Percentiles rank a stretch among this genome's conserved stretches.
These are phyloP conservation scores for Oophaga pumilio DNA, from an alignment of 2,113 vertebrate species.

Conservation along the genomic window DNA sequence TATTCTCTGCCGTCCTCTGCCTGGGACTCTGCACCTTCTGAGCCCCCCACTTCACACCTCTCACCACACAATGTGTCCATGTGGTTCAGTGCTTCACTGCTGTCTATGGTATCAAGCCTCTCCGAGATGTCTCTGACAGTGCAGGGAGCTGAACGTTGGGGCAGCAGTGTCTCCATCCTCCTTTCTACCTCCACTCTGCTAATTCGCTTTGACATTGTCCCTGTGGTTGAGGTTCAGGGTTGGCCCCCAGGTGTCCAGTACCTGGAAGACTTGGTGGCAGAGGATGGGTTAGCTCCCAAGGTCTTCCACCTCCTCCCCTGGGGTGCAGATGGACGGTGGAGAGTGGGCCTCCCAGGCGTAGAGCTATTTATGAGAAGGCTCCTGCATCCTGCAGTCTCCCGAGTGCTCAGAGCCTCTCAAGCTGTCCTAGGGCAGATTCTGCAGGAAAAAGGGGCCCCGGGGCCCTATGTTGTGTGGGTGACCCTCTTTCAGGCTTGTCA, in stretches of 20 bases:
- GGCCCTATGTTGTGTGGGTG: constrained; percentile 57
- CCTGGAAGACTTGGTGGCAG: constrained; percentile 13
- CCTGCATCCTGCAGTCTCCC: constrained; percentile 5
- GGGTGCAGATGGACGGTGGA: constrained; percentile 36
- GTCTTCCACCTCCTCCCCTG: constrained; percentile 45
- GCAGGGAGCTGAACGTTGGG: constrained; percentile 29
- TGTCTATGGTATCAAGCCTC: background rate
- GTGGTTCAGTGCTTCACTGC: constrained; percentile 21
- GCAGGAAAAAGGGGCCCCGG: background rate
- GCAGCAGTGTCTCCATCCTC: constrained; percentile 19
- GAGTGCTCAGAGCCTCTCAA: constrained; percentile 17
- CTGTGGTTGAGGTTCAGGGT: constrained; percentile 37
- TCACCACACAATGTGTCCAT: background rate
- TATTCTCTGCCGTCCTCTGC: background rate
- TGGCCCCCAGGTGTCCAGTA: constrained; percentile 30
- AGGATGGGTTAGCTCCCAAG: background rate
- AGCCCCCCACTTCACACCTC: background rate
- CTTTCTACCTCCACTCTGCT: background rate
- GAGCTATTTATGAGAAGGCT: constrained; percentile 23
- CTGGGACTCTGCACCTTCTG: background rate
- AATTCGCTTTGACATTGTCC: constrained; percentile 42
- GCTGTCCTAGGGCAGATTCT: background rate
- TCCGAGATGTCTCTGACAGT: background rate
- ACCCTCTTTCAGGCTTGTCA: constrained; percentile 53
- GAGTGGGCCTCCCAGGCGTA: constrained; percentile 34